Evolutionary conservation across 2,888 invertebrate species (phyloP).

Genomic region (Lasiommata megera): DNA sequence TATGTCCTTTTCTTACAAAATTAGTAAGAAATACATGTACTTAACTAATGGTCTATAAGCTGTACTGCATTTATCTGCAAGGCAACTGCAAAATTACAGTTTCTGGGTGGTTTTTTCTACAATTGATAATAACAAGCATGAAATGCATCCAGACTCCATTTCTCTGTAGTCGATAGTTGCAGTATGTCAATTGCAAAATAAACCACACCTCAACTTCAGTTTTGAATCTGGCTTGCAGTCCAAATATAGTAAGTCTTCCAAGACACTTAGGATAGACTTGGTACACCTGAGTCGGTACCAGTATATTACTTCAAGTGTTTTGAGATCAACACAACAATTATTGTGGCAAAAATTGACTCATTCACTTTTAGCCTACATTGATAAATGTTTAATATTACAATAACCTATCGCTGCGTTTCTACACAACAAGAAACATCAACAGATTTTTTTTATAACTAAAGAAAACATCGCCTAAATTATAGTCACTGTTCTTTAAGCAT

Average conservation of each 20-base stretch:
- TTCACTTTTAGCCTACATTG: slow-evolving; percentile 59
- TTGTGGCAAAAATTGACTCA: slow-evolving; percentile 69
- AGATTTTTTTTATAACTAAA: slow-evolving; percentile 56
- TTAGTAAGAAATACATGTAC: neutral
- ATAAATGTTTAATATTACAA: slow-evolving; percentile 38
- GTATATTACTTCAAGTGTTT: slow-evolving; percentile 52
- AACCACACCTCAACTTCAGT: neutral
- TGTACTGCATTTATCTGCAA: no score
- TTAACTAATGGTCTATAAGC: neutral
- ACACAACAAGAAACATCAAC: slow-evolving; percentile 51
- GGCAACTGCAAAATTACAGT: no score
- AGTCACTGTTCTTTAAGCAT: slow-evolving; percentile 55
- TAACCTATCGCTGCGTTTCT: slow-evolving; percentile 44
- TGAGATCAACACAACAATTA: slow-evolving; percentile 68
- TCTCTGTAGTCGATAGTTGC: no score
- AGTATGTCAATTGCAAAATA: neutral
- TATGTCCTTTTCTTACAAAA: neutral
- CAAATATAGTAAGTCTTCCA: neutral
- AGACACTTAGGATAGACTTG: neutral
- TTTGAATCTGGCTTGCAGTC: no score
- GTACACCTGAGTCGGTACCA: neutral
- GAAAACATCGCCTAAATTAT: slow-evolving; percentile 51
- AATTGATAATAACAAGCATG: no score
- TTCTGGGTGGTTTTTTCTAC: no score
- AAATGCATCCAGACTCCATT: no score